A percentile compares a stretch with the other conserved stretches of the same genome.
Conservation (phyloP, 2,113 vertebrate species). For the Hemicordylus capensis region DNA sequence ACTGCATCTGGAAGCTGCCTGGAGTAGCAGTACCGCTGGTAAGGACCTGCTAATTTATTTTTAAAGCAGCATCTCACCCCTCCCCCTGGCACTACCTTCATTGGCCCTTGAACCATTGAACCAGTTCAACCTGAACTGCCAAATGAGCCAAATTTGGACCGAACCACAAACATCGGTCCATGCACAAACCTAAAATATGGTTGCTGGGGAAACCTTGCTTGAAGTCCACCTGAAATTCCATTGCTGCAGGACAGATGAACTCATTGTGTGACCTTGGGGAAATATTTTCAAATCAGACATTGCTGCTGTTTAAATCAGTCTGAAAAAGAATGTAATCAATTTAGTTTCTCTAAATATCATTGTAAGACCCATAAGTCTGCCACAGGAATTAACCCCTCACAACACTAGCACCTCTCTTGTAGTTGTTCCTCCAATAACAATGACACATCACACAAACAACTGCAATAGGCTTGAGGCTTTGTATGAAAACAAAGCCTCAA, state of each 20-base stretch:
- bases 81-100: too few species aligned
- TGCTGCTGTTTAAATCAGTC: neutral
- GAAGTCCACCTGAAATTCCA: neutral
- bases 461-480: neutral
- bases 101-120: too few species aligned
- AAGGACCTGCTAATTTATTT: too few species aligned
- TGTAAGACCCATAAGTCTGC: neutral
- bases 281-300: neutral
- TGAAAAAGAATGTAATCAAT: neutral
- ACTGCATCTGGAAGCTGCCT: too few species aligned
- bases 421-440: neutral
- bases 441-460: neutral
- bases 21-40: too few species aligned
- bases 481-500: neutral
- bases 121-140: too few species aligned
- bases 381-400: neutral
- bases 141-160: too few species aligned
- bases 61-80: too few species aligned
- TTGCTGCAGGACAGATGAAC: neutral
- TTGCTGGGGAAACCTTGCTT: conserved; percentile 5
- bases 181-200: too few species aligned
- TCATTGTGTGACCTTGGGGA: neutral
- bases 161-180: too few species aligned
- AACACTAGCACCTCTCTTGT: neutral
- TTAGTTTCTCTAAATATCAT: neutral